These are phyloP conservation scores for Semotilus atromaculatus DNA, from an alignment of 2,797 vertebrate genomes.

Conservation along the genomic window DNA sequence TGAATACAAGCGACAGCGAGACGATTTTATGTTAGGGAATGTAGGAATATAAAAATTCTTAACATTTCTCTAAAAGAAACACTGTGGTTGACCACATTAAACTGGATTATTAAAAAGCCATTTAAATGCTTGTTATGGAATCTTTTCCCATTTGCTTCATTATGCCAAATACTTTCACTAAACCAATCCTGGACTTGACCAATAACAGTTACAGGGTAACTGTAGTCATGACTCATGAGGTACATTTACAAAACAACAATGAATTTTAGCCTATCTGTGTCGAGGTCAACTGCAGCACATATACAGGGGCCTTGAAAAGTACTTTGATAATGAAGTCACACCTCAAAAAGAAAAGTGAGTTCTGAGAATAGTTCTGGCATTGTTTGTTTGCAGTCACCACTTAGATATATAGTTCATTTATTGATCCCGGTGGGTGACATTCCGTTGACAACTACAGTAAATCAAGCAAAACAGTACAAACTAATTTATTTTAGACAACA, in stretches of 20 bases:
- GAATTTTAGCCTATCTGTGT: not conserved
- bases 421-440: not conserved
- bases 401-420: not conserved
- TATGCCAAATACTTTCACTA: slow-evolving; percentile 25
- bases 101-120: slow-evolving; percentile 30
- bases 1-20: not conserved
- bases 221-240: not conserved
- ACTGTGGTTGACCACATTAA: slow-evolving; percentile 29
- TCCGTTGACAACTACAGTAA: not conserved
- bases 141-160: slow-evolving; percentile 29
- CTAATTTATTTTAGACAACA: not conserved
- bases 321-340: not conserved
- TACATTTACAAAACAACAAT: slow-evolving; percentile 3
- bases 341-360: not conserved
- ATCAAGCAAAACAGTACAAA: not conserved
- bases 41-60: slow-evolving; percentile 14
- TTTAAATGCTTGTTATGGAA: slow-evolving; percentile 25
- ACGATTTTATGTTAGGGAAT: slow-evolving; percentile 20
- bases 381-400: not conserved
- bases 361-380: not conserved
- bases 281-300: not conserved
- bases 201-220: slow-evolving; percentile 15
- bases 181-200: not conserved
- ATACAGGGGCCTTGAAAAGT: not conserved
- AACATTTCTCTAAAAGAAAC: slow-evolving; percentile 22